These are phyloP conservation scores for Amphipyra berbera DNA, from an alignment of 2,888 invertebrate genomes.

Conservation along the genomic window DNA sequence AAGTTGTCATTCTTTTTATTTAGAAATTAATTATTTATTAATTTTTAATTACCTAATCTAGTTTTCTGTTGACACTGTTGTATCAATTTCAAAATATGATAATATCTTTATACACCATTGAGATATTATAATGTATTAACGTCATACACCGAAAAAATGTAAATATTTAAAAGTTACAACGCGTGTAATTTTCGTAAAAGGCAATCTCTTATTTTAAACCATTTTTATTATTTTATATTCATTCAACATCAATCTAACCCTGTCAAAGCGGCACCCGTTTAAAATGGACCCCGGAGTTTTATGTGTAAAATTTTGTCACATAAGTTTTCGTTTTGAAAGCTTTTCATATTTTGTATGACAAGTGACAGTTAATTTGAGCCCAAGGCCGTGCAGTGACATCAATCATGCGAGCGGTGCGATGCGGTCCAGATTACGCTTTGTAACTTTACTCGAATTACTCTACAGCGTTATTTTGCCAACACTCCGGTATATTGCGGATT, in stretches of 20 bases:
- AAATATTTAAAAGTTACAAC: conserved; percentile 5
- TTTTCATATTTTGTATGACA: conserved; percentile 59
- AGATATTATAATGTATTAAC: too few relatives aligned
- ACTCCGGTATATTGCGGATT: conserved; percentile 16
- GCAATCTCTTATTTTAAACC: neutral
- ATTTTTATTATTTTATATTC: conserved; percentile 5
- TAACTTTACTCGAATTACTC: conserved; percentile 40
- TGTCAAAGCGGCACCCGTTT: conserved; percentile 35
- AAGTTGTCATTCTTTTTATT: too few relatives aligned
- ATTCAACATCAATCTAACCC: conserved; percentile 49
- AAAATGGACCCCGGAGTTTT: conserved; percentile 50
- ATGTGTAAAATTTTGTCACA: conserved; percentile 51
- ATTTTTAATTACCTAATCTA: too few relatives aligned
- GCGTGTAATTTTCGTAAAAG: conserved; percentile 2
- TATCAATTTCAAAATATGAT: too few relatives aligned
- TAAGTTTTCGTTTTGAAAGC: conserved; percentile 57
- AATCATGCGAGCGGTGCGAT: conserved; percentile 61
- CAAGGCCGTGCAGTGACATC: conserved; percentile 65
- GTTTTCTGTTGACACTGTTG: too few relatives aligned
- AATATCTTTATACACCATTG: too few relatives aligned
- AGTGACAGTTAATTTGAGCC: conserved; percentile 69
- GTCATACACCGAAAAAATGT: neutral
- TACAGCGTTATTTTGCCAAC: conserved; percentile 19
- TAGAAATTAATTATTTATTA: too few relatives aligned
- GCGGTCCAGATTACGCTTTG: conserved; percentile 62